Base-by-base conservation (phyloP, 2,888 invertebrate genomes). In the Metalampra italica region DNA sequence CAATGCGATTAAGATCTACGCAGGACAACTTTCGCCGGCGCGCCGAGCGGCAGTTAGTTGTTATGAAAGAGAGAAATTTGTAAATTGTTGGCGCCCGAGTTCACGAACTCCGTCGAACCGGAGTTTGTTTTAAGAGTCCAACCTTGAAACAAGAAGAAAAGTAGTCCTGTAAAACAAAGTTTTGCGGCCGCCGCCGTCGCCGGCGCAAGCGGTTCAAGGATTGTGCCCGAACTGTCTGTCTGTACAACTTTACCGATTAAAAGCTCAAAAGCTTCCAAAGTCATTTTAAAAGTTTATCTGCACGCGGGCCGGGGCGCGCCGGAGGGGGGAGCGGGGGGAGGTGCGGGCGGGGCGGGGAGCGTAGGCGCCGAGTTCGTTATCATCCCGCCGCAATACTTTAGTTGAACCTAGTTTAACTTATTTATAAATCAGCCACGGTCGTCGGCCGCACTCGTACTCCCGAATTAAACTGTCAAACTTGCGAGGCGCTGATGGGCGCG, bases 131-230 rank as follows among this genome's bases (percentile, higher is more conserved):
- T 90, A 90, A 90, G 90, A 90, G 90, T 90, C 88, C 90, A 90
- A 90, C 90, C 90, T 90, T 90, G 90, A 90, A 90, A 90, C 90
- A 90, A 90, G 90, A 90, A 90, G 89, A 90, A 90, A 90, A 90
- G 90, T 90, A 90, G 90, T 90, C 90, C 90, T 90, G 90, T 90
- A 89, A 90, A 90, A 90, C 90, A 90, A 90, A 90, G 90, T 90
- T 90, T 89, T 88, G 90, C 88, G 90, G 89, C 89, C 82, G 90
- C 88, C 82, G 90, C 85, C 90, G 90, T 86, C 90, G 87, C 88
- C 88, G 86, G 88, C 89, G 89, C 89, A 89, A 88, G 88, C 89
- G 85, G 90, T 90, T 90, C 90, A 90, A 90, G 90, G 90, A 90
- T 90, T 90, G 90, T 87, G 78, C 83, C 89, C 88, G 84, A 89